phyloP scores from a whole-genome alignment of 2,888 invertebrate genomes.

The Megastigmus dorsalis region DNA sequence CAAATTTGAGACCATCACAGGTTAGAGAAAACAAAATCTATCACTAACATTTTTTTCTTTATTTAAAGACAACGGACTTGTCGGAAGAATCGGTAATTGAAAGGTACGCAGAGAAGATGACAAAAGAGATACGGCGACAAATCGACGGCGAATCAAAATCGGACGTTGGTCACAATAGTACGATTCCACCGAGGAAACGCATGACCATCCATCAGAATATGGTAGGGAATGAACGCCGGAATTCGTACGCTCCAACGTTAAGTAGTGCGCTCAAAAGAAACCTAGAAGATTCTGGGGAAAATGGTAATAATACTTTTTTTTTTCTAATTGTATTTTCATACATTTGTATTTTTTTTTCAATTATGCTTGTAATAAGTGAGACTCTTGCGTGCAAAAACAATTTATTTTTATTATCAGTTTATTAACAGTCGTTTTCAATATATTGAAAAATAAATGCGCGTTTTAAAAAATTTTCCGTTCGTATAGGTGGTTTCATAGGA shows the following conservation, averaged over 20 bases:
- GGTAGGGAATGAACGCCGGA: background rate
- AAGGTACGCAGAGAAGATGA: slow-evolving; percentile 91
- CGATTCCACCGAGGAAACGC: slow-evolving; percentile 36
- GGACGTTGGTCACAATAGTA: background rate
- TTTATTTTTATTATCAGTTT: background rate
- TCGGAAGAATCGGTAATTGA: slow-evolving; percentile 85
- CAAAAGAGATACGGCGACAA: slow-evolving; percentile 87
- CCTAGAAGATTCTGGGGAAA: background rate
- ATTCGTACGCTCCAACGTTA: slow-evolving; percentile 18
- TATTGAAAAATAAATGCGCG: no score
- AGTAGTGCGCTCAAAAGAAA: slow-evolving; percentile 15
- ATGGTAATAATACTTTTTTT: slow-evolving; percentile 4
- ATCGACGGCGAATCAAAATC: slow-evolving; percentile 76
- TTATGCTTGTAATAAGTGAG: background rate
- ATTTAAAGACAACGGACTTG: slow-evolving; percentile 87
- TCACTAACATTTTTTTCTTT: no score
- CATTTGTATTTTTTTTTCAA: background rate
- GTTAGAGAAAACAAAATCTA: no score
- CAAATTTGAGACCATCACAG: no score
- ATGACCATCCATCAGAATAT: slow-evolving; percentile 23
- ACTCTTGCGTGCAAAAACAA: background rate
- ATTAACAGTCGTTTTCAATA: no score
- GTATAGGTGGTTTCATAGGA: background rate
- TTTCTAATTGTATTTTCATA: no score
- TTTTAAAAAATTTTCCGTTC: no score